Base-by-base conservation (phyloP, 1,140 invertebrate species). In the Lerema accius region DNA sequence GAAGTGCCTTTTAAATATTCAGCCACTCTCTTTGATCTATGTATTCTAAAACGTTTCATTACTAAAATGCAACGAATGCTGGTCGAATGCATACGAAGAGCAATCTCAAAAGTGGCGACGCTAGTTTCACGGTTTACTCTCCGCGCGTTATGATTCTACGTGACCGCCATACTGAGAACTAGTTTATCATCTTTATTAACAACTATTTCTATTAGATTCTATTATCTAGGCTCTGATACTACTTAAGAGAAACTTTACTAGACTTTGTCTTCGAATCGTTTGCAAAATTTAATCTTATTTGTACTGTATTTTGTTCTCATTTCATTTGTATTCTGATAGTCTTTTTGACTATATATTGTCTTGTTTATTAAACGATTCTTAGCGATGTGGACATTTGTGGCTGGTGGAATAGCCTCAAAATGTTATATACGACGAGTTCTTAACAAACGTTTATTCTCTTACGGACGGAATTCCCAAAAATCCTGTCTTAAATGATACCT, bases 91-190 rank as follows among this genome's bases (percentile, higher is more conserved):
- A 5, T 71, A 71, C 64, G 72, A 66, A 73, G 76, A 14, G 49
- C 76, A 80, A 84, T 84, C 81, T 81, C 72, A 60, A 68, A 67
- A 73, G 73, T 68, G 65, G 60, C 50, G 69, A 72, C 71, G 71
- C 76, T 71, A 73, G 75, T 76, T 81, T 63, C 73, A 69, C 65
- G 67, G 73, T 78, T 81, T 78, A 73, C 76, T 78, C 75, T 58
- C 73, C 70, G 71, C 67, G 63, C 73, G 75, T 84, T 84, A 85
- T 78, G 72, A 71, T 16, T 19, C 53, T 69, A 85, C 84, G 86
- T 89, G 84, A 75, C 73, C 73, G 68, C 50, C 76, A 70, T 85
- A 26, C 19, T 40, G 35, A 53, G 17, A 10, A 42, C 7, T 14
- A n/a, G 37, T 42, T 19, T 55, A 1, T 11, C 1, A 28, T 32